phyloP scores from a whole-genome alignment of 2,113 vertebrate genomes.

The Forbesichthys agassizii region DNA sequence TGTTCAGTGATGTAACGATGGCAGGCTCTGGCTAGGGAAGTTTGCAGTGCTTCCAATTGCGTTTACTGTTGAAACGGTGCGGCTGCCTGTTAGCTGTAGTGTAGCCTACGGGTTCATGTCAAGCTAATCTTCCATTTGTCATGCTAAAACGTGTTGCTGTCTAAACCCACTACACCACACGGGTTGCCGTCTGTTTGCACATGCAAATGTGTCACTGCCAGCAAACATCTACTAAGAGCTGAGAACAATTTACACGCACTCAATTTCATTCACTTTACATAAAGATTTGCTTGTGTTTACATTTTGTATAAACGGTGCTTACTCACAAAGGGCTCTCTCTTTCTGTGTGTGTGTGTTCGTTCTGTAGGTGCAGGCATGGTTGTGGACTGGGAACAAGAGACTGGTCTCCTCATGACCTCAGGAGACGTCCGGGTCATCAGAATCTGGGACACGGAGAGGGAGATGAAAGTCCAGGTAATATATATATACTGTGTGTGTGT shows the following conservation, averaged over 20 bases:
- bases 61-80: constrained; percentile 3
- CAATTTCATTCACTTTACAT: no score
- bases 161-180: constrained; percentile 30
- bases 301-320: no score
- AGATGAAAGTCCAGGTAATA: constrained; percentile 95
- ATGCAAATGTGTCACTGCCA: constrained; percentile 10
- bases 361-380: constrained; percentile 92
- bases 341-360: constrained; percentile 4
- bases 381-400: constrained; percentile 98
- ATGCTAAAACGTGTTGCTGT: constrained; percentile 23
- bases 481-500: no score
- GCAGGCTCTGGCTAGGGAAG: neutral
- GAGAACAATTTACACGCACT: no score
- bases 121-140: constrained; percentile 39
- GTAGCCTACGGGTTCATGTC: neutral
- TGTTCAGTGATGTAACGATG: no score
- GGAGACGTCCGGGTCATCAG: constrained; percentile 93
- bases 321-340: no score
- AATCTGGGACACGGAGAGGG: constrained; percentile 96
- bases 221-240: no score
- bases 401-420: constrained; percentile 93
- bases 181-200: constrained; percentile 25
- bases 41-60: neutral
- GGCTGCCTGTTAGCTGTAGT: constrained; percentile 20
- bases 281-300: no score